phyloP scores from a whole-genome alignment of 2,797 vertebrate species.

The Alfaro cultratus region DNA sequence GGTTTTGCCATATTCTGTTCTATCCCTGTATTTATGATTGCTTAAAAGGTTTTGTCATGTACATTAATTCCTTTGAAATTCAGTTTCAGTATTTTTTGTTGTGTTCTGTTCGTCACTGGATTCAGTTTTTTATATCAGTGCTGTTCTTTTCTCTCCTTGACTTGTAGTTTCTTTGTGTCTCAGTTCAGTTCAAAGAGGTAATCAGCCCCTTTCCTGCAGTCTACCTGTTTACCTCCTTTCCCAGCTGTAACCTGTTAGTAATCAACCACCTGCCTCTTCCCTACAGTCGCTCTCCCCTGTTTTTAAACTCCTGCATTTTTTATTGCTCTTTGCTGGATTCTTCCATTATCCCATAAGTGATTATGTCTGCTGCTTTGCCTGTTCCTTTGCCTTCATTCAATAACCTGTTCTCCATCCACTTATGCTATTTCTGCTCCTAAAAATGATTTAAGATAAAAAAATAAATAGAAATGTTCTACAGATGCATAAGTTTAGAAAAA shows the following conservation, averaged over 20 bases:
- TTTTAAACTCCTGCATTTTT: background rate
- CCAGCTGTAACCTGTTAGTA: background rate
- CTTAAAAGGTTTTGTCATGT: no score
- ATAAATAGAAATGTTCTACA: background rate
- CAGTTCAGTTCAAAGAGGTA: background rate
- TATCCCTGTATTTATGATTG: background rate
- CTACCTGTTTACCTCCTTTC: background rate
- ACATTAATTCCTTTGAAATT: no score
- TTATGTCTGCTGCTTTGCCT: background rate
- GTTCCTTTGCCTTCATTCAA: background rate
- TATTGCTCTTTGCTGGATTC: background rate
- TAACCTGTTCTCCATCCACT: background rate
- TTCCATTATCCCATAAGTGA: background rate
- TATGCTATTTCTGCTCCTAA: background rate
- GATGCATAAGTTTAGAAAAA: background rate
- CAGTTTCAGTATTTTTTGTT: background rate
- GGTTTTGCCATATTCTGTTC: no score
- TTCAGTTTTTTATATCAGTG: background rate
- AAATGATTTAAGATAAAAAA: background rate
- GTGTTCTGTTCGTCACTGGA: background rate
- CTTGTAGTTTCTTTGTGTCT: background rate
- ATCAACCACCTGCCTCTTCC: background rate
- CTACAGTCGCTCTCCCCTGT: background rate
- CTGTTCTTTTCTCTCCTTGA: background rate
- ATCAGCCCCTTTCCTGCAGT: background rate